These are phyloP conservation scores for Tapirus terrestris DNA, from an alignment of 2,113 vertebrate genomes.

Conservation along the genomic window DNA sequence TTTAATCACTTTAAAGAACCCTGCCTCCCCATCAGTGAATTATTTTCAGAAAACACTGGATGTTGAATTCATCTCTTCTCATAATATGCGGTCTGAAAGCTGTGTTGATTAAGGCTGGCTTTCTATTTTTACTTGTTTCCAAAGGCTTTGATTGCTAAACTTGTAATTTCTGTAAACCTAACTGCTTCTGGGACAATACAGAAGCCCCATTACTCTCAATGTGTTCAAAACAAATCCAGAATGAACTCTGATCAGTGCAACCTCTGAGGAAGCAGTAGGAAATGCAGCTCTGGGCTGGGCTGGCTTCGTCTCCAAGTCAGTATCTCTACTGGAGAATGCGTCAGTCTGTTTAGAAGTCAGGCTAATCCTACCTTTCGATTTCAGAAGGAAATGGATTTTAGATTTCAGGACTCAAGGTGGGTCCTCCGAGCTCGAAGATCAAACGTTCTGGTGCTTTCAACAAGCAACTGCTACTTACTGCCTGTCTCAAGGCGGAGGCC, in stretches of 20 bases:
- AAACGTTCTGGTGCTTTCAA: slow-evolving; percentile 62
- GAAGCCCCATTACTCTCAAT: neutral
- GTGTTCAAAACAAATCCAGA: slow-evolving; percentile 41
- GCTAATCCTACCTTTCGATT: slow-evolving; percentile 78
- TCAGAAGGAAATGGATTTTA: slow-evolving; percentile 74
- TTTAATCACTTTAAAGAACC: slow-evolving; percentile 42
- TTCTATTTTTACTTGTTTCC: slow-evolving; percentile 38
- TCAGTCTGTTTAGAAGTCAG: slow-evolving; percentile 72
- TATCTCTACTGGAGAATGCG: slow-evolving; percentile 38
- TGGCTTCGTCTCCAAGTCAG: slow-evolving; percentile 40
- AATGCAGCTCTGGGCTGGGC: neutral
- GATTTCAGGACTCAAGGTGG: slow-evolving; percentile 72
- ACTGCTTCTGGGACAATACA: neutral
- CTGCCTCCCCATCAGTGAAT: slow-evolving; percentile 11
- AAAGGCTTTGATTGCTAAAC: neutral
- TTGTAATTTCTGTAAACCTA: slow-evolving; percentile 45
- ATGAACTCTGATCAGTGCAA: neutral
- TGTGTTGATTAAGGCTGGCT: slow-evolving; percentile 52
- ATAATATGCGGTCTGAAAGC: slow-evolving; percentile 16
- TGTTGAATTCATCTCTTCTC: slow-evolving; percentile 37
- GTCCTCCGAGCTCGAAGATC: slow-evolving; percentile 55
- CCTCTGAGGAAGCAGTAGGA: neutral
- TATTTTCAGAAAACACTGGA: slow-evolving; percentile 63
- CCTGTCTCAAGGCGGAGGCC: slow-evolving; percentile 62
- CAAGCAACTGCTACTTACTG: slow-evolving; percentile 63